Base-by-base conservation (phyloP, 2,113 vertebrate species). In the Cathartes aura region DNA sequence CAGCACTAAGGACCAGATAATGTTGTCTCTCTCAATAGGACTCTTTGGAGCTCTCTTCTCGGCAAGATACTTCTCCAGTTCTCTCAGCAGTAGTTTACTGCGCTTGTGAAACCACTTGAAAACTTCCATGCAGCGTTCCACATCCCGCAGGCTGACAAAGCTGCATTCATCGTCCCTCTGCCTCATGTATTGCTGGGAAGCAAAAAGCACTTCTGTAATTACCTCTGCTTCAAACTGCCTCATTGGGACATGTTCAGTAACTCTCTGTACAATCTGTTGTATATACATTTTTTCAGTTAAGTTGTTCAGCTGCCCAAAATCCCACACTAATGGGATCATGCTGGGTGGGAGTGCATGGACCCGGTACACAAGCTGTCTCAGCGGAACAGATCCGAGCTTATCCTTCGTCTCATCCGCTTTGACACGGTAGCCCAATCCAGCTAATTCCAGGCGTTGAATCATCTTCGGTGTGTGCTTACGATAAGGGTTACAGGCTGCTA, bases 401-500 rank as follows among this genome's bases (percentile, higher is more conserved):
- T 99, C 99, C 4, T 98, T 98, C 0, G 98, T 99, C 81, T 99
- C 99, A 22, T 99, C 98, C 6, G 99, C 99, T 26, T 98, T 96
- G 40, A 99, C 99, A 64, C 98, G 93, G 96, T 99, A 99, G 12
- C 99, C 99, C 93, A 99, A 93, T 5, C 99, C 99, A 1, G 99
- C 99, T 6, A 98, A 98, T 90, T 99, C 99, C 95, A 99, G 93
- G 79, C 99, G 99, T 11, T 97, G 75, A 94, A 99, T 99, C 99
- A 99, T 99, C 90, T 98, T 96, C 55, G 98, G 98, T 1, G 99
- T 98, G 97, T 99, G 99, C 79, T 99, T 99, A 18, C 99, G 98
- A 67, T 99, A 99, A 12, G 99, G 99, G 89, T 99, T 99, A 98
- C 99, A 99, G 74, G 99, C 99, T 4, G 99, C 99, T 32, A 99